Evolutionary conservation across 2,888 invertebrate species (phyloP).

Genomic region (Cheilosia urbana): DNA sequence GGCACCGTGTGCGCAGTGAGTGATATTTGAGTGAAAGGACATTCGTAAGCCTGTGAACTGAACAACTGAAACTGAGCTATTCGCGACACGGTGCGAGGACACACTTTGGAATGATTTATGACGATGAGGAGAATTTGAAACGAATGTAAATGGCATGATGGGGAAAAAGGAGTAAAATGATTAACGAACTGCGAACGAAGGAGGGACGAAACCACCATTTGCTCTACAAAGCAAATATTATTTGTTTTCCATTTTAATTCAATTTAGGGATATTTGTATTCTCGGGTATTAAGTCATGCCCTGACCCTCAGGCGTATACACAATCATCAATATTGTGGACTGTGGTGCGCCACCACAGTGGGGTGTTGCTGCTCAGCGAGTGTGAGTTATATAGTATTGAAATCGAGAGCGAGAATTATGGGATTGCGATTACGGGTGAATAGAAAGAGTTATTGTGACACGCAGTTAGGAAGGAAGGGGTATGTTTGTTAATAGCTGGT

Average conservation of each 20-base stretch:
- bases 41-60: slow-evolving; percentile 16
- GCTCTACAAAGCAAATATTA: slow-evolving; percentile 12
- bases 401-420: not conserved
- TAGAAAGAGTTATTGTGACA: slow-evolving; percentile 60
- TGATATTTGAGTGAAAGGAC: not conserved
- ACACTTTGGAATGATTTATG: slow-evolving; percentile 51
- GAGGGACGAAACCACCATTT: not conserved
- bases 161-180: slow-evolving; percentile 33
- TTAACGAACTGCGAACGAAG: slow-evolving; percentile 46
- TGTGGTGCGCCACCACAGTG: slow-evolving; percentile 5
- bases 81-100: not conserved
- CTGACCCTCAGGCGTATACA: slow-evolving; percentile 28
- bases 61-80: not conserved
- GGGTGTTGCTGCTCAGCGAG: not conserved
- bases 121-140: not conserved
- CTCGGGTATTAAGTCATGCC: slow-evolving; percentile 46
- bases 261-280: slow-evolving; percentile 19
- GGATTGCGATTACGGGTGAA: slow-evolving; percentile 3
- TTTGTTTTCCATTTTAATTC: slow-evolving; percentile 18
- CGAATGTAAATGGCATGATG: not conserved
- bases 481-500: slow-evolving; percentile 34
- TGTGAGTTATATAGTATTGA: slow-evolving; percentile 2
- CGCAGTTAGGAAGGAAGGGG: slow-evolving; percentile 46
- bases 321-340: slow-evolving; percentile 29
- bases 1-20: not conserved